Evolutionary conservation across 2,797 vertebrate species (phyloP), one percentile per base, ranked within the genome.

Genomic region (Miichthys miiuy): DNA sequence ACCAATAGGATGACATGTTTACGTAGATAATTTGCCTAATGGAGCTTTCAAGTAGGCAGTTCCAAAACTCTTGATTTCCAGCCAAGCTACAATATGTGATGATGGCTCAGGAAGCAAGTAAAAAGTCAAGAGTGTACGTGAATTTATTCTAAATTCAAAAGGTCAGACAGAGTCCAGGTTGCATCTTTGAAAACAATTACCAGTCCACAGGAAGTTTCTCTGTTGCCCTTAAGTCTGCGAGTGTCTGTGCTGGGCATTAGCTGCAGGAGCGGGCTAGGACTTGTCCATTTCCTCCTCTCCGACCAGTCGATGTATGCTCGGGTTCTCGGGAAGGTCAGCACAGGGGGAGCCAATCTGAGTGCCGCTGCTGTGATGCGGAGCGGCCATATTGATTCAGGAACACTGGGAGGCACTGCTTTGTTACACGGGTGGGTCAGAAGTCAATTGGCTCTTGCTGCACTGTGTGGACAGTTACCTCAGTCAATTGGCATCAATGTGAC

Each of bases 311-410:
- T 91, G 88, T 78, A 14, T 60, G 61, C 87, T 79, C 9, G 34
- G 75, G 84, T 82, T 84, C 82, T 79, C 2, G 0, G 83, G 77
- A 75, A 87, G 91, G 91, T 91, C 92, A 92, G 78, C 76, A 0
- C 50, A 85, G 79, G 88, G 83, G 89, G 77, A 91, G 88, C 84
- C 88, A 85, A 89, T 90, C 86, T 85, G 82, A 89, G 85, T 69
- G 20, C 54, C 18, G 70, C 68, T 20, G 69, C 85, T 80, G 87
- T 75, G 82, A 80, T 82, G 83, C 54, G 44, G 87, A 81, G 87
- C 46, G 56, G 80, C 86, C 74, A 38, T 89, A 95, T 95, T 90
- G 90, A 95, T 95, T 82, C 72, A 51, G 65, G 74, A 91, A 92
- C 85, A 86, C 84, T 72, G 52, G 80, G 87, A 91, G 89, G 85